Base-by-base conservation (phyloP, 1,140 invertebrate species). In the Diabrotica virgifera region DNA sequence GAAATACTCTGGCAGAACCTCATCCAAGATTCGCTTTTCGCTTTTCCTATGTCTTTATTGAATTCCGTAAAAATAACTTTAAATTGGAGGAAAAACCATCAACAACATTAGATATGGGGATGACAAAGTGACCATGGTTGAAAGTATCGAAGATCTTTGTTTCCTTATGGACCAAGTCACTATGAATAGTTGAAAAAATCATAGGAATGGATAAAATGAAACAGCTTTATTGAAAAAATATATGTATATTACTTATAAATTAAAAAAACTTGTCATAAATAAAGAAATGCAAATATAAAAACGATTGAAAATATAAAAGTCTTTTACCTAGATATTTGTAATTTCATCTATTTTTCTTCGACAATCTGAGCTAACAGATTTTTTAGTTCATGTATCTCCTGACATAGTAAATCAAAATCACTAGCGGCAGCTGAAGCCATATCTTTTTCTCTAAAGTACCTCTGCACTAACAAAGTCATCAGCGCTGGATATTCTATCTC, bases 361-460 rank as follows among this genome's bases (percentile, higher is more conserved):
- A 71, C 68, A 46, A 71, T 71, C 53, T 71, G 67, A 58, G 60
- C 76, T 51, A 71, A 57, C 35, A 74, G 59, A 51, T 62, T 65
- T 63, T 77, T 75, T 13, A 77, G 59, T 59, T 77, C 76, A 46
- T 71, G 72, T 8, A 78, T 69, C 66, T 79, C 77, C 64, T 72
- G 69, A 63, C 72, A 70, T 5, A 79, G 38, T 11, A 70, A 8
- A 50, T 79, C 77, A 35, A 79, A 50, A n/a, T 79, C 77, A 56
- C 65, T 74, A 11, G 66, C 67, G 8, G 70, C 57, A 36, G 69
- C 71, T 5, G 62, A 54, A 0, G 62, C 58, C 14, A 73, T 69
- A 12, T 80, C 78, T 51, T 80, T 82, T 13, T 80, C 77, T 14
- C 82, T 76, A 65, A 85, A 85, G 68, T 85, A 85, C 63, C 84